Percentiles rank a stretch among this genome's conserved stretches.
phyloP scores from a whole-genome alignment of 2,113 vertebrate genomes.

The Cyprinodon variegatus region DNA sequence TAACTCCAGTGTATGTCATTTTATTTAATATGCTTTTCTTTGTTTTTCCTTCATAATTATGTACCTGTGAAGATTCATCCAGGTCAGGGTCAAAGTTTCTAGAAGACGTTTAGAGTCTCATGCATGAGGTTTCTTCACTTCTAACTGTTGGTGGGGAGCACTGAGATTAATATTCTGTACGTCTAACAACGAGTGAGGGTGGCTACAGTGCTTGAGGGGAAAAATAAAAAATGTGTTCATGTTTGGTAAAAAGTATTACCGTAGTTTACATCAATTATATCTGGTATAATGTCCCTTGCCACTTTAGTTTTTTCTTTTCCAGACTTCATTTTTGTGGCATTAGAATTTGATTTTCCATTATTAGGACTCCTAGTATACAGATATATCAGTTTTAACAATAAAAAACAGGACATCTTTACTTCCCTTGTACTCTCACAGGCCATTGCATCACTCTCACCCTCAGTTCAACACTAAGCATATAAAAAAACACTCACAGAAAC shows the following conservation, averaged over 20 bases:
- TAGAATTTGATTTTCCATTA: not conserved
- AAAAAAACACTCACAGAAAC: no score
- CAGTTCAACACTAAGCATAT: not conserved
- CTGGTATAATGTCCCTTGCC: not conserved
- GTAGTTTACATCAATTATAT: not conserved
- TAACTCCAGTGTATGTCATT: not conserved
- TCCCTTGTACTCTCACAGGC: not conserved
- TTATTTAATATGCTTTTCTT: not conserved
- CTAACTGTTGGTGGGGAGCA: no score
- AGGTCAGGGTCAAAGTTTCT: no score
- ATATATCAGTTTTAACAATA: not conserved
- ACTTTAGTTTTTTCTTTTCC: not conserved
- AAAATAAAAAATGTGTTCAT: conserved; percentile 4
- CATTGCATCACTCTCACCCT: not conserved
- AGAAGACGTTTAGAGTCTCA: no score
- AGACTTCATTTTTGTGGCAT: not conserved
- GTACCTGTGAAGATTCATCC: not conserved
- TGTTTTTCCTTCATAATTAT: not conserved
- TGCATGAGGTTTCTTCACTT: no score
- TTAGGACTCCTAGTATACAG: not conserved
- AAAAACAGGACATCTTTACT: not conserved
- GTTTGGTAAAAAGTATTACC: not conserved
- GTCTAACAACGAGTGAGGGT: no score
- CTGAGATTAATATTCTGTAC: no score
- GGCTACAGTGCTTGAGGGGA: no score